These are phyloP conservation scores for Artibeus lituratus DNA, from an alignment of 2,797 vertebrate genomes.

Conservation along the genomic window DNA sequence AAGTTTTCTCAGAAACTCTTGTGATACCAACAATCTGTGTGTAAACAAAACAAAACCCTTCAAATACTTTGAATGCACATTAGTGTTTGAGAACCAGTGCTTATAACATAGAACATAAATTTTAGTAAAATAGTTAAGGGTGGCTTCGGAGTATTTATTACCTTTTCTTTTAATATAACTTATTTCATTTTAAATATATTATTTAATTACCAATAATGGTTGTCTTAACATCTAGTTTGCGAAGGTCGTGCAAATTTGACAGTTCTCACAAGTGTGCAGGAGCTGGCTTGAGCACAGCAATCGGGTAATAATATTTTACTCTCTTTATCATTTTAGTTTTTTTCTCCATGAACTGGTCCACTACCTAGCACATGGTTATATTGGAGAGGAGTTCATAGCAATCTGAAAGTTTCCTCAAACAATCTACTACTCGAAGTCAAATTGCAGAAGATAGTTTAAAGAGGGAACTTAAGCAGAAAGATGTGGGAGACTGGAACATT, in stretches of 20 bases:
- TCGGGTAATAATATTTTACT: neutral
- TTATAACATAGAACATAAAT: neutral
- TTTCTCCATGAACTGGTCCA: neutral
- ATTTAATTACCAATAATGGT: neutral
- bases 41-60: neutral
- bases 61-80: neutral
- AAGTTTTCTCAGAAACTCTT: neutral
- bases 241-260: neutral
- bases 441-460: neutral
- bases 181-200: neutral
- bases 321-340: neutral
- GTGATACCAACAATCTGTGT: neutral
- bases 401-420: neutral
- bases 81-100: neutral
- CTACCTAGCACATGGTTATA: neutral
- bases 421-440: accelerated
- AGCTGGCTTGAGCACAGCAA: neutral
- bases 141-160: neutral
- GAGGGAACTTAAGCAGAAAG: neutral
- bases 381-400: neutral
- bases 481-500: neutral
- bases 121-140: neutral
- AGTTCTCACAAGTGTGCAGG: neutral
- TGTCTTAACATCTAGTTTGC: neutral
- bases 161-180: neutral